Conservation (phyloP, 2,113 vertebrate genomes). For the Sclerurus mexicanus region DNA sequence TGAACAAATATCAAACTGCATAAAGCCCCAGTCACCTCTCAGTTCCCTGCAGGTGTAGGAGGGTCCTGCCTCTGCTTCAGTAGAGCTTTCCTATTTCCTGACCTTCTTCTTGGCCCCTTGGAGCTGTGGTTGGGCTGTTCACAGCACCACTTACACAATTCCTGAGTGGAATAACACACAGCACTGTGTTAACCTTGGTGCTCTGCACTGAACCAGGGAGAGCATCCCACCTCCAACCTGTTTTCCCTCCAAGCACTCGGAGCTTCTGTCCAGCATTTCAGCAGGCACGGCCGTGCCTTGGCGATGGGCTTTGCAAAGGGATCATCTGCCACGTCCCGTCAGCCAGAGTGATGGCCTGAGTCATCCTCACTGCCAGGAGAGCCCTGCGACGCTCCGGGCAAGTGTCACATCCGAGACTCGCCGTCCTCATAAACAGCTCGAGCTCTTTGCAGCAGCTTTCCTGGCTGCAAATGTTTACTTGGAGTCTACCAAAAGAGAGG, state of each 20-base stretch:
- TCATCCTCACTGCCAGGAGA: not conserved
- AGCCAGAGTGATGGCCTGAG: slow-evolving; percentile 9
- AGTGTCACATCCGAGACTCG: not conserved
- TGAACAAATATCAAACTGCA: not conserved
- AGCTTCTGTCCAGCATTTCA: not conserved
- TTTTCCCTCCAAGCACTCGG: not conserved
- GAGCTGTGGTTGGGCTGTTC: not conserved
- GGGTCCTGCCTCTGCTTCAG: not conserved
- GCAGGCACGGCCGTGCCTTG: not conserved
- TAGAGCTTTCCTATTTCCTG: not conserved
- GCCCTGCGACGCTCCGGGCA: not conserved
- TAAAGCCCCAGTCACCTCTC: not conserved
- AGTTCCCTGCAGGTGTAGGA: not conserved
- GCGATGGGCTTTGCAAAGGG: not conserved
- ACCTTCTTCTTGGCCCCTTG: not conserved
- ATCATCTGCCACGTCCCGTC: not conserved
- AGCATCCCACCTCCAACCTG: not conserved
- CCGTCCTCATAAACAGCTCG: not conserved
- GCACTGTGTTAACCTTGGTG: rapidly evolving
- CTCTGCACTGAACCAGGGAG: not conserved
- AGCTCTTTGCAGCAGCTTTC: slow-evolving; percentile 23
- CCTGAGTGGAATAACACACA: not conserved
- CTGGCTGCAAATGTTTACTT: not conserved
- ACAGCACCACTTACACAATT: too few relatives aligned
- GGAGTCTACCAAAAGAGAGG: not conserved